These are phyloP conservation scores for Labia minor DNA, from an alignment of 2,888 invertebrate species.

Conservation along the genomic window DNA sequence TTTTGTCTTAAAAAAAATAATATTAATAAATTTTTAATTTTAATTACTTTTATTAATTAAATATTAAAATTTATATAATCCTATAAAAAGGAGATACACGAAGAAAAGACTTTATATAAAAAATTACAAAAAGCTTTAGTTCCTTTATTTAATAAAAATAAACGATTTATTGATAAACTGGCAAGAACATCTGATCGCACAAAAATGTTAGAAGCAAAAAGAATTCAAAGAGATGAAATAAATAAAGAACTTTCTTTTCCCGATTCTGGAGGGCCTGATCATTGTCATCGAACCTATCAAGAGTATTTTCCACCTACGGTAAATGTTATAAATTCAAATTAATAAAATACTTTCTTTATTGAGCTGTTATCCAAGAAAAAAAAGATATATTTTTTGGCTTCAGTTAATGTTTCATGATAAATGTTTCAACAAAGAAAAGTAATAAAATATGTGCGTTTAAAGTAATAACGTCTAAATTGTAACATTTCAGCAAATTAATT, in stretches of 20 bases:
- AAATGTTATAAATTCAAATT: too few species aligned
- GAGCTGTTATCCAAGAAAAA: too few species aligned
- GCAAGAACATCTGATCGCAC: not conserved
- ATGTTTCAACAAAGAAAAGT: too few species aligned
- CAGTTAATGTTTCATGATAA: too few species aligned
- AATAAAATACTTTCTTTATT: too few species aligned
- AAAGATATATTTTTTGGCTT: too few species aligned
- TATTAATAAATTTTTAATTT: too few species aligned
- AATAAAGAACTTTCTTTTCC: not conserved
- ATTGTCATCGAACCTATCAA: not conserved
- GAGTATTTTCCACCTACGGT: not conserved
- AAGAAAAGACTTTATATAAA: constrained; percentile 6
- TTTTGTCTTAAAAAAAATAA: too few species aligned
- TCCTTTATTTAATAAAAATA: not conserved
- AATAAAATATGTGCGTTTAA: too few species aligned
- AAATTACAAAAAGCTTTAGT: not conserved
- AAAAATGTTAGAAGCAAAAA: not conserved
- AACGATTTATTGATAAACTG: not conserved
- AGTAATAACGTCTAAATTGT: too few species aligned
- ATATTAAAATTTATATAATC: not conserved
- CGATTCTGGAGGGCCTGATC: not conserved
- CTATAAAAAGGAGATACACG: not conserved
- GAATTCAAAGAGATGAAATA: not conserved
- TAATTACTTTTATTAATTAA: too few species aligned
- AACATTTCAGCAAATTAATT: too few species aligned